Base-by-base conservation (phyloP, 2,113 vertebrate genomes). In the Serilophus lunatus region DNA sequence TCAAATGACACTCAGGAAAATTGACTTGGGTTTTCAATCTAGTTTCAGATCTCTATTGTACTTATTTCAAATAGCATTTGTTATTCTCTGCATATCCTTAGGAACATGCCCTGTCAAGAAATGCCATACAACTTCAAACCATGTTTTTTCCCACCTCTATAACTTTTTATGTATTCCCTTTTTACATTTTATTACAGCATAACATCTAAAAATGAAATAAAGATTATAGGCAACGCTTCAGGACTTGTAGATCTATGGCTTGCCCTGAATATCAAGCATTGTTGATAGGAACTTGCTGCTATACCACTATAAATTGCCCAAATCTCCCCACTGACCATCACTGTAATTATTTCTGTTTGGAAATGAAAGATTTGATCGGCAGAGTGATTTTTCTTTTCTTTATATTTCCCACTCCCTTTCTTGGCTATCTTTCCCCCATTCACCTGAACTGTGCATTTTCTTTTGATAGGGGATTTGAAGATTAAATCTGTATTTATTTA, bases 161-260 rank as follows among this genome's bases (percentile, higher is more conserved):
- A 98, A 97, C 97, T 97, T 98, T 97, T 98, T 97, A 98, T 97
- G 96, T 97, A 98, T 98, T 98, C 98, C 95, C 97, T 97, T 98
- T 98, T 98, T 98, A 97, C 95, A 97, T 98, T 98, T 98, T 97
- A 98, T 98, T 98, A 97, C 93, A 97, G 96, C 96, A 95, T 98
- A 97, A 98, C 97, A 97, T 98, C 98, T 97, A 97, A 97, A 98
- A 98, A 97, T 97, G 97, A 98, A 98, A 98, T 98, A 98, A 98
- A 98, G 97, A 98, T 98, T 98, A 98, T 97, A 98, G 96, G 97
- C 97, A 98, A 97, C 5, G 92, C 96, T 98, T 96, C 97, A 97
- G 97, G 97, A 97, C 97, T 96, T 96, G 90, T 92, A 97, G 95
- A 97, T 97, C 93, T 85, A 71, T 47, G 33, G 28, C 83, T 98